Percentiles rank a stretch among this genome's conserved stretches.
phyloP scores from a whole-genome alignment of 2,797 vertebrate species.

The Chlorospingus flavigularis region DNA sequence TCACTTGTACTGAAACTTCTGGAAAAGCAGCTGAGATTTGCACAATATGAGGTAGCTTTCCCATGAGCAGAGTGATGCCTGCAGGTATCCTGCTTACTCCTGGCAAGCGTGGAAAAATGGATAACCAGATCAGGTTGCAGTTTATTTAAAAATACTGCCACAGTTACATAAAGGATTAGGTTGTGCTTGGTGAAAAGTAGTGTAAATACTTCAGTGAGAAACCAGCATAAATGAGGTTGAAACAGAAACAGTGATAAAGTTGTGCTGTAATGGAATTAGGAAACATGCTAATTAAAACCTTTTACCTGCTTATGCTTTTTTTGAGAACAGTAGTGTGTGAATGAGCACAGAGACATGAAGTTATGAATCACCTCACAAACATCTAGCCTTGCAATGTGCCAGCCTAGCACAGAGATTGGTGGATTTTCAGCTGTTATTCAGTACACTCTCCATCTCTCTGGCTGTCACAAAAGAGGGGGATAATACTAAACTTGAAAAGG shows the following conservation, averaged over 20 bases:
- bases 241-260: not conserved
- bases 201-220: not conserved
- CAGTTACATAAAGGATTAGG: constrained; percentile 39
- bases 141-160: constrained; percentile 55
- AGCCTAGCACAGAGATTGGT: not conserved
- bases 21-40: not conserved
- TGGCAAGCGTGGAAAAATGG: not conserved
- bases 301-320: not conserved
- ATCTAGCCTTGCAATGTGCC: not conserved
- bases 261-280: not conserved
- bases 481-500: not conserved
- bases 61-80: not conserved
- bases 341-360: not conserved
- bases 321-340: not conserved
- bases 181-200: not conserved
- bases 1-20: not conserved
- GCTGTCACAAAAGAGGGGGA: not conserved
- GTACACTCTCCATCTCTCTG: not conserved
- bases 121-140: constrained; percentile 46
- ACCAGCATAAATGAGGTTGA: not conserved
- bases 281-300: not conserved
- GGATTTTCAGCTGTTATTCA: not conserved
- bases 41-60: not conserved
- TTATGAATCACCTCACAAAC: not conserved
- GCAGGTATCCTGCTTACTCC: constrained; percentile 1